Conservation (phyloP, 2,113 vertebrate species). For the Gobio gobio region DNA sequence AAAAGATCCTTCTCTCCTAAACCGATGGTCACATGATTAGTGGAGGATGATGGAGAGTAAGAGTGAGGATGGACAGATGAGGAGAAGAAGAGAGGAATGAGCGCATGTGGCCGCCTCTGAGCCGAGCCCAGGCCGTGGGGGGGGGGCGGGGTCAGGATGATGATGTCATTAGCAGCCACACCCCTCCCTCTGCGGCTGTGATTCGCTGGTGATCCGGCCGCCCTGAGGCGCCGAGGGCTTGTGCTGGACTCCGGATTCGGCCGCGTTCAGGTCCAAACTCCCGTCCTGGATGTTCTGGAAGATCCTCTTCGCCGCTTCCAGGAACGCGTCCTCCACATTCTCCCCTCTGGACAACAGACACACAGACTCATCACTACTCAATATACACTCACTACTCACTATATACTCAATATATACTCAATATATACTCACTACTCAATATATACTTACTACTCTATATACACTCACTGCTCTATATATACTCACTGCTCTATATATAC, state of each 20-base stretch:
- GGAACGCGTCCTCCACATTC: constrained; percentile 97
- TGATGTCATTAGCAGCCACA: constrained; percentile 93
- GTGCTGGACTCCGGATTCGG: constrained; percentile 97
- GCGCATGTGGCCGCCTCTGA: constrained; percentile 54
- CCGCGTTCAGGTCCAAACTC: constrained; percentile 97
- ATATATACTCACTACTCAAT: too few relatives aligned
- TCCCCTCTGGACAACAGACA: constrained; percentile 80
- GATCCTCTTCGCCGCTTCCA: constrained; percentile 99
- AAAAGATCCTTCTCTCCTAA: constrained; percentile 45
- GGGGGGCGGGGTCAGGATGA: constrained; percentile 45
- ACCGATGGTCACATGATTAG: constrained; percentile 64
- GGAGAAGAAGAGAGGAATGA: constrained; percentile 22
- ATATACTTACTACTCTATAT: too few relatives aligned
- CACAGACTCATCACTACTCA: not conserved
- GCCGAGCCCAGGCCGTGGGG: not conserved
- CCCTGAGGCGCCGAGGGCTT: constrained; percentile 97
- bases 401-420: too few relatives aligned
- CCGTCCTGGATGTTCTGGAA: constrained; percentile 99
- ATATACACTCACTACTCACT: too few relatives aligned
- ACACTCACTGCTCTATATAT: too few relatives aligned
- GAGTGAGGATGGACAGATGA: constrained; percentile 76
- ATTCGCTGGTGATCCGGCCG: constrained; percentile 93
- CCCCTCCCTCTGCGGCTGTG: constrained; percentile 98
- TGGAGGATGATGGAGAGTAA: constrained; percentile 2
- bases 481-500: too few relatives aligned